These are phyloP conservation scores for Apteryx mantelli DNA, from an alignment of 2,113 vertebrate species.

Conservation along the genomic window DNA sequence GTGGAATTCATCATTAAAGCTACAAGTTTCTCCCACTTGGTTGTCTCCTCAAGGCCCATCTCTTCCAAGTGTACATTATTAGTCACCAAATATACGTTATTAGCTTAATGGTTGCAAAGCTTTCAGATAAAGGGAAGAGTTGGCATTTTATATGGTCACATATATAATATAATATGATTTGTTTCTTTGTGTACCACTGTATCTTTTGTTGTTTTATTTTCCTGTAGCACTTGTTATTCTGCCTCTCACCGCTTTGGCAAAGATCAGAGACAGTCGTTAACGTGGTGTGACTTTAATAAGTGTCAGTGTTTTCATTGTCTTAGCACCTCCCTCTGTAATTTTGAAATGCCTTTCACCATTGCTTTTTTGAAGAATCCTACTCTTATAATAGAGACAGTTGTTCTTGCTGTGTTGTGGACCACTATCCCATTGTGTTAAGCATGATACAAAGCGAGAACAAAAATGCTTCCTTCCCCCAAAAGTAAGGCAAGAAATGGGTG, in stretches of 20 bases:
- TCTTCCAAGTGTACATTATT: accelerated
- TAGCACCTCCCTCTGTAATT: not conserved
- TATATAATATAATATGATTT: not conserved
- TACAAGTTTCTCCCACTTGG: not conserved
- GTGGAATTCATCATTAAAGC: not conserved
- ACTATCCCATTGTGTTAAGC: not conserved
- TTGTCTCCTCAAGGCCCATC: accelerated
- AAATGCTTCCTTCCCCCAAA: not conserved
- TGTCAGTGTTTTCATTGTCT: not conserved
- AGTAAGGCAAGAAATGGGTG: not conserved
- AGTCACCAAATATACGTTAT: accelerated
- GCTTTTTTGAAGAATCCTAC: not conserved
- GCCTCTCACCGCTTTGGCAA: accelerated
- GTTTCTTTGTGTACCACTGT: accelerated
- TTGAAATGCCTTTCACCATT: not conserved
- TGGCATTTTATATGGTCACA: not conserved
- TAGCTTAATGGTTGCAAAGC: not conserved
- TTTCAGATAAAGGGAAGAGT: not conserved
- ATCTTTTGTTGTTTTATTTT: not conserved
- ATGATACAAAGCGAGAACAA: not conserved
- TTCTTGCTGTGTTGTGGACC: too few relatives aligned
- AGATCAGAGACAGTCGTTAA: not conserved
- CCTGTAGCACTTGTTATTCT: not conserved
- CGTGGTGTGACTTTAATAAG: not conserved
- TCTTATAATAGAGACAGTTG: not conserved